These are phyloP conservation scores for Hydrocynus forskahlii DNA, from an alignment of 2,797 vertebrate genomes.

Conservation along the genomic window DNA sequence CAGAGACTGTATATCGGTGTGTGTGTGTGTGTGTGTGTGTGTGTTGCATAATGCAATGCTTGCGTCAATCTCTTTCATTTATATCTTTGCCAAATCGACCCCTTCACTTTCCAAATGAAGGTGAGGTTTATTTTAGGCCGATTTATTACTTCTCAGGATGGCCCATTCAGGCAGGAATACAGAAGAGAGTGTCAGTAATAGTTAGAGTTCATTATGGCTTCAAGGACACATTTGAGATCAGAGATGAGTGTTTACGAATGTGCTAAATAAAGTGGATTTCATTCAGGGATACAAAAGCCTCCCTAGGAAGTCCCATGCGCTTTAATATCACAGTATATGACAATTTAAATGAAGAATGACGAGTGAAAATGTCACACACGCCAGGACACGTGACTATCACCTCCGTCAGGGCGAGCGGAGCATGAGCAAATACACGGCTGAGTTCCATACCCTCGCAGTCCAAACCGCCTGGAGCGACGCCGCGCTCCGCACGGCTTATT, in stretches of 20 bases:
- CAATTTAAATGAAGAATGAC: too few species aligned
- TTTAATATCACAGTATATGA: too few species aligned
- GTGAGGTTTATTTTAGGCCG: conserved; percentile 17
- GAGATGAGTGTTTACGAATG: neutral
- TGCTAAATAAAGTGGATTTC: neutral
- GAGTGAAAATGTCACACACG: too few species aligned
- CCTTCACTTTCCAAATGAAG: conserved; percentile 22
- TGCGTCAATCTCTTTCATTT: conserved; percentile 34
- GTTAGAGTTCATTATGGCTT: neutral
- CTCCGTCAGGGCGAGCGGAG: too few species aligned
- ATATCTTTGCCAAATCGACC: conserved; percentile 22
- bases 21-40: conserved; percentile 10
- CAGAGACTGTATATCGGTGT: conserved; percentile 23
- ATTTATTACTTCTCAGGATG: conserved; percentile 22
- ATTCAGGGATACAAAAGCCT: neutral
- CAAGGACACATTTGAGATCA: neutral
- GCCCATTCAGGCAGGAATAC: neutral
- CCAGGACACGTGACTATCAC: too few species aligned
- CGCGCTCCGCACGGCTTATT: too few species aligned
- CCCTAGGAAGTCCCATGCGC: neutral
- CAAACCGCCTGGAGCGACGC: too few species aligned
- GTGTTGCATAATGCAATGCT: conserved; percentile 39
- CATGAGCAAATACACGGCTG: too few species aligned
- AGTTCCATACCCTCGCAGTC: too few species aligned
- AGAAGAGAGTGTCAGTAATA: neutral